A percentile compares a stretch with the other conserved stretches of the same genome.
These are phyloP conservation scores for Nibea coibor DNA, from an alignment of 2,113 vertebrate genomes.

Conservation along the genomic window DNA sequence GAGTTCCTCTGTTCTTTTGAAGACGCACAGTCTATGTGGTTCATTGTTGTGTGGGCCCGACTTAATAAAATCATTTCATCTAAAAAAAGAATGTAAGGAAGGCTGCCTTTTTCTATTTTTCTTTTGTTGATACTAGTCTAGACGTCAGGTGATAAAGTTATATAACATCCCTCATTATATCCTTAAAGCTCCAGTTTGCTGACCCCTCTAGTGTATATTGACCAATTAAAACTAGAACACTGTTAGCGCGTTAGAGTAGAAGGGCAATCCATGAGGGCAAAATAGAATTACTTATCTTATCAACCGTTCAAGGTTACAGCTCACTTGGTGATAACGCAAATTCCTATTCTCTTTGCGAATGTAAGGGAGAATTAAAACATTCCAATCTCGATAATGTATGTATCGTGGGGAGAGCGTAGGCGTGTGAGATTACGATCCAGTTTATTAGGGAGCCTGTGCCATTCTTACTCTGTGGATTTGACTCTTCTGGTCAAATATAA, in stretches of 20 bases:
- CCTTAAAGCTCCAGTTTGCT: conserved; percentile 21
- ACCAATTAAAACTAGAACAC: conserved; percentile 48
- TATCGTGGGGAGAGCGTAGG: conserved; percentile 47
- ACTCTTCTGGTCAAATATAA: conserved; percentile 70
- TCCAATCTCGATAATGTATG: conserved; percentile 75
- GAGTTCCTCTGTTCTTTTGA: conserved; percentile 20
- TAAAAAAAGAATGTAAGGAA: background rate
- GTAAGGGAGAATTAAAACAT: conserved; percentile 41
- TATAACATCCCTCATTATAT: conserved; percentile 22
- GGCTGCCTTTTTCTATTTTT: background rate
- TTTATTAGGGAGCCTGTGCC: conserved; percentile 72
- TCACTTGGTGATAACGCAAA: conserved; percentile 46
- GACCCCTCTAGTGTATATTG: background rate
- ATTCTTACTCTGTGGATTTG: conserved; percentile 57
- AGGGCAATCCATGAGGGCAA: conserved; percentile 23
- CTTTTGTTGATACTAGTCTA: conserved; percentile 14
- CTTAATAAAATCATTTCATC: conserved; percentile 33
- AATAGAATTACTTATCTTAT: conserved; percentile 40
- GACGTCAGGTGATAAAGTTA: conserved; percentile 3
- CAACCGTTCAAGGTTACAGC: conserved; percentile 60
- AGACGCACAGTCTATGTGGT: conserved; percentile 26
- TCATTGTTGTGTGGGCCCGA: conserved; percentile 3
- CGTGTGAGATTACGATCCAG: conserved; percentile 64
- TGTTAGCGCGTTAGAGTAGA: conserved; percentile 18
- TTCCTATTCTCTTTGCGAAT: conserved; percentile 53